A percentile compares a stretch with the other conserved stretches of the same genome.
phyloP scores from a whole-genome alignment of 1,140 invertebrate genomes.

The Heliconius hewitsoni region DNA sequence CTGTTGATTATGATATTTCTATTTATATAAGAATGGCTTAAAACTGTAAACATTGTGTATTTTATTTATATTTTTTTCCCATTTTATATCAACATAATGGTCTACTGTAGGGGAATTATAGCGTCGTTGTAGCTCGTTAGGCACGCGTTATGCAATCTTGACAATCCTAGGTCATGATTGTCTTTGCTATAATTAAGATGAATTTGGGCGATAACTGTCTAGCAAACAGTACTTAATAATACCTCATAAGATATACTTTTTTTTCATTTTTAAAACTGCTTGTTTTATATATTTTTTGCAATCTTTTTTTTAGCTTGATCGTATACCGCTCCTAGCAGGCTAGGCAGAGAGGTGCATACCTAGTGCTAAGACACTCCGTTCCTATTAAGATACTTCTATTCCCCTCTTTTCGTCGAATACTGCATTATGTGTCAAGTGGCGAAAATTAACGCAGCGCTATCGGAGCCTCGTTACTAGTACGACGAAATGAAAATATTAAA shows the following conservation, averaged over 20 bases:
- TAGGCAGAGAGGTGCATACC: no score
- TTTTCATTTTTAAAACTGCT: neutral
- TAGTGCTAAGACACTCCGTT: no score
- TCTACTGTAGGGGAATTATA: neutral
- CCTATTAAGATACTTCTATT: no score
- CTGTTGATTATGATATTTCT: neutral
- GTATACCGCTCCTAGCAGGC: no score
- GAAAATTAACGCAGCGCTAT: no score
- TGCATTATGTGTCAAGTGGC: no score
- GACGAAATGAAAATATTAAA: no score
- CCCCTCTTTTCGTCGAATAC: no score
- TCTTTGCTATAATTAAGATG: neutral
- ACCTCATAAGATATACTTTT: neutral
- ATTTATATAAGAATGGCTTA: neutral
- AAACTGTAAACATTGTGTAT: neutral
- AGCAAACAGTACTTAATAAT: neutral
- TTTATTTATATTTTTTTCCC: neutral
- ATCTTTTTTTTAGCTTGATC: no score
- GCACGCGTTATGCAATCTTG: neutral
- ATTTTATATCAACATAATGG: neutral
- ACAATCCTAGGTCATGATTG: conserved; percentile 10
- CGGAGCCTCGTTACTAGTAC: no score
- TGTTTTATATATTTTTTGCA: neutral
- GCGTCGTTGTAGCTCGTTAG: neutral
- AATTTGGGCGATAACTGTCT: neutral